phyloP scores from a whole-genome alignment of 2,888 invertebrate genomes.

The Keiferia lycopersicella region DNA sequence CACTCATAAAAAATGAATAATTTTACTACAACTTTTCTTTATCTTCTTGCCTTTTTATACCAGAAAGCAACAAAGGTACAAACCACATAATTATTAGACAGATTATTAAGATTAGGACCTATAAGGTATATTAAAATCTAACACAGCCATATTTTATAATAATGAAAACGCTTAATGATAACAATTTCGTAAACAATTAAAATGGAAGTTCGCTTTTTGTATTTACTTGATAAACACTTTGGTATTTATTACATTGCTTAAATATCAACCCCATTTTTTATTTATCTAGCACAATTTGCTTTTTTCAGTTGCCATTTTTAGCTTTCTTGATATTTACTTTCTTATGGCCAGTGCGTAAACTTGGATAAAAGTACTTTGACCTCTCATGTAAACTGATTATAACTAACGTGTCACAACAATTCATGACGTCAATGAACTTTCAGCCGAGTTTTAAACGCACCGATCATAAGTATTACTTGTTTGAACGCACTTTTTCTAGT shows the following conservation, averaged over 20 bases:
- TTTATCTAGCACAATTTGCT: no score
- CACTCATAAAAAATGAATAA: no score
- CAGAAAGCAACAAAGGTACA: slow-evolving; percentile 10
- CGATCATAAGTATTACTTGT: no score
- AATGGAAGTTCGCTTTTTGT: slow-evolving; percentile 24
- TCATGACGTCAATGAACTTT: neutral
- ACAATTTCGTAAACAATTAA: slow-evolving; percentile 1
- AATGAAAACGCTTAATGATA: slow-evolving; percentile 25
- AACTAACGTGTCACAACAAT: no score
- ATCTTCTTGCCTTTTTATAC: neutral
- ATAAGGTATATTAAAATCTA: slow-evolving; percentile 39
- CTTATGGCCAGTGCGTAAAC: neutral
- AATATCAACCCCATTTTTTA: neutral
- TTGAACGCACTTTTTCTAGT: no score
- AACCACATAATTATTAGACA: slow-evolving; percentile 10
- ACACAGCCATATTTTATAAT: slow-evolving; percentile 62
- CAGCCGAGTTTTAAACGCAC: no score
- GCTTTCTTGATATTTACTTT: no score
- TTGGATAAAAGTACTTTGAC: neutral
- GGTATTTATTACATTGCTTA: no score
- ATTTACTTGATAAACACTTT: neutral
- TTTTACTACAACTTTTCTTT: no score
- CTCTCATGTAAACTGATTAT: no score
- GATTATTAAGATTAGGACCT: slow-evolving; percentile 17
- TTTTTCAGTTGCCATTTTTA: no score